Percentiles rank a stretch among this genome's conserved stretches.
Evolutionary conservation across 53 echinoderm and acorn worm genomes (phyloP).

Genomic region (Holothuria scabra): DNA sequence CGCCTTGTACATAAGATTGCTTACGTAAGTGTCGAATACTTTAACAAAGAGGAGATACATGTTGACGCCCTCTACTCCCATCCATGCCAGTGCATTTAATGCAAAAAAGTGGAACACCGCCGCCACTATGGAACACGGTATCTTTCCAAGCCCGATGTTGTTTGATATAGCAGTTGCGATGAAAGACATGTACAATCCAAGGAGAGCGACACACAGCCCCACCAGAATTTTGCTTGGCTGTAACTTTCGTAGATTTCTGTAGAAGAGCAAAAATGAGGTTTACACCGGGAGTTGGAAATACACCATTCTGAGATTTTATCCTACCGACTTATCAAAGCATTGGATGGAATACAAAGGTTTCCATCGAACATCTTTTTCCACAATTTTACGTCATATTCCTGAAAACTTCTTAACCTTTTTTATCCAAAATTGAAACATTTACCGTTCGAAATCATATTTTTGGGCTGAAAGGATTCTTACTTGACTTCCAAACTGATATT

Average conservation of each 20-base stretch:
- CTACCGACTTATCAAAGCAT: too few species aligned
- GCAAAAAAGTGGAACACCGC: slow-evolving; percentile 91
- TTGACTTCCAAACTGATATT: too few species aligned
- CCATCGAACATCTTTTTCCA: too few species aligned
- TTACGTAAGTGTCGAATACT: slow-evolving; percentile 79
- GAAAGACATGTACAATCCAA: slow-evolving; percentile 79
- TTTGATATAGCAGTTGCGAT: slow-evolving; percentile 67
- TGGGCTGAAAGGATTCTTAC: too few species aligned
- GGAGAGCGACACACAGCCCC: slow-evolving; percentile 69
- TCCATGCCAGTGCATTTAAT: slow-evolving; percentile 82
- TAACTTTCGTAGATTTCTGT: slow-evolving; percentile 72
- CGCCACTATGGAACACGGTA: slow-evolving; percentile 73
- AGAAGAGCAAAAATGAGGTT: too few species aligned
- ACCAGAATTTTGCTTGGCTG: slow-evolving; percentile 82
- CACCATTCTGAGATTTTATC: too few species aligned
- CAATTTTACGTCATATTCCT: too few species aligned
- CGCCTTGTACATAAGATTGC: slow-evolving; percentile 68
- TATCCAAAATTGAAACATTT: too few species aligned
- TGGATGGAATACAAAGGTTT: too few species aligned
- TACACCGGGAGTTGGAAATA: too few species aligned
- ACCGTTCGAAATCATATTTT: too few species aligned
- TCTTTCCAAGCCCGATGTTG: slow-evolving; percentile 49
- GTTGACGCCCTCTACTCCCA: slow-evolving; percentile 89
- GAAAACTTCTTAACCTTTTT: too few species aligned
- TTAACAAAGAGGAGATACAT: slow-evolving; percentile 86